A percentile compares a stretch with the other conserved stretches of the same genome.
These are phyloP conservation scores for Drosophila rhopaloa DNA, from an alignment of 1,140 invertebrate genomes.

Conservation along the genomic window DNA sequence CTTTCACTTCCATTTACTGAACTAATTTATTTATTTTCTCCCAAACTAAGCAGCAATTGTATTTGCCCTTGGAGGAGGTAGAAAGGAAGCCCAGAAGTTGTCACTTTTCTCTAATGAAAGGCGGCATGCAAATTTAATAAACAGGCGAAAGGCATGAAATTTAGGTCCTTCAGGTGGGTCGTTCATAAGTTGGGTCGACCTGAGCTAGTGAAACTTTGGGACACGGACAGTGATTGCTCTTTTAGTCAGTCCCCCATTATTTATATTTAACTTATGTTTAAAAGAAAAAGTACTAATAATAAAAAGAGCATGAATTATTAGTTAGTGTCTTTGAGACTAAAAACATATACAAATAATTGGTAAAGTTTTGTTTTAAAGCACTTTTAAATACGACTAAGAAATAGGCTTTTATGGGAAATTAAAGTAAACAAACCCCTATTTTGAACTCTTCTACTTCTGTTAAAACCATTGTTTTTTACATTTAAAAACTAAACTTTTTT, in stretches of 20 bases:
- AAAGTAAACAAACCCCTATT: no score
- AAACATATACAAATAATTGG: no score
- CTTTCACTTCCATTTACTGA: constrained; percentile 41
- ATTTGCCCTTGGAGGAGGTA: constrained; percentile 3
- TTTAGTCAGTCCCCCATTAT: not conserved
- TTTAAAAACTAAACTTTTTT: no score
- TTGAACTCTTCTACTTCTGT: no score
- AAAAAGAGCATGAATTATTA: no score
- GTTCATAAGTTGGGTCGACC: constrained; percentile 6
- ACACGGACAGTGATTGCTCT: not conserved
- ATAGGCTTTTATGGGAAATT: no score
- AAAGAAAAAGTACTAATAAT: no score
- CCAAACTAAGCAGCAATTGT: constrained; percentile 37
- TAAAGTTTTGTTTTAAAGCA: no score
- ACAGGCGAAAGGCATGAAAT: constrained; percentile 38
- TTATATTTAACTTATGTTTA: not conserved
- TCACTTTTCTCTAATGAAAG: constrained; percentile 48
- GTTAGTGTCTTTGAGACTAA: no score
- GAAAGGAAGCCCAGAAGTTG: constrained; percentile 3
- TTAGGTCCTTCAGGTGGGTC: constrained; percentile 19
- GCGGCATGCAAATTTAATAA: constrained; percentile 59
- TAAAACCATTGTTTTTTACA: no score
- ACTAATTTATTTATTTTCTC: constrained; percentile 68
- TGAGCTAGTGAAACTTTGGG: constrained; percentile 9
- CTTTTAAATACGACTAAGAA: no score